Conservation (phyloP, 2,113 vertebrate genomes). For the Gnathonemus echidnorhynchus region DNA sequence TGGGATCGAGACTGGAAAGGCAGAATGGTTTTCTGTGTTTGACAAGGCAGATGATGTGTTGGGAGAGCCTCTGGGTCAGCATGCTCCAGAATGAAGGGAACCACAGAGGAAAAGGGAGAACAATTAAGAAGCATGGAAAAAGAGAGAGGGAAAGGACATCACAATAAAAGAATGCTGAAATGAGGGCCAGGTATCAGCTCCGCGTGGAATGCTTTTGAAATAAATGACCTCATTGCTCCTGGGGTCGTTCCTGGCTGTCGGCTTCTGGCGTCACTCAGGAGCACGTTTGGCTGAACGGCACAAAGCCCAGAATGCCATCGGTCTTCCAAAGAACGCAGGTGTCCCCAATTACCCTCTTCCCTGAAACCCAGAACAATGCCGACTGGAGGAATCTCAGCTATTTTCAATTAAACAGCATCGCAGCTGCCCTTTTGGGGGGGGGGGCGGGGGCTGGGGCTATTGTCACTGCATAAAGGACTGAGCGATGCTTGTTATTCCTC, state of each 20-base stretch:
- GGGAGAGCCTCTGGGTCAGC: background rate
- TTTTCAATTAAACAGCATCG: constrained; percentile 40
- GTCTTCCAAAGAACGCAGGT: constrained; percentile 29
- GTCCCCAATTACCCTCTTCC: constrained; percentile 23
- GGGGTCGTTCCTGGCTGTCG: background rate
- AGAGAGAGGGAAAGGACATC: background rate
- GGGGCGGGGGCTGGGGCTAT: background rate
- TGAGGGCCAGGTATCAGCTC: background rate
- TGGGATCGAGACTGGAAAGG: background rate
- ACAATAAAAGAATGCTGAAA: background rate
- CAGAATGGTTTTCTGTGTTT: background rate
- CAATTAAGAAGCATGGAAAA: background rate
- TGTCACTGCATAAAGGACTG: constrained; percentile 28
- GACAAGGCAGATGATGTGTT: background rate
- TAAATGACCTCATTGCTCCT: background rate
- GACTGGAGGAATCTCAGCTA: constrained; percentile 23
- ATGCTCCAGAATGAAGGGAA: background rate
- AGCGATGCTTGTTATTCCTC: constrained; percentile 22
- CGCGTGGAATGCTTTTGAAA: background rate
- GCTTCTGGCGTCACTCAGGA: background rate
- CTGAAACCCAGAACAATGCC: constrained; percentile 22
- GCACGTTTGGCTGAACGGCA: background rate
- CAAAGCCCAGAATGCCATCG: background rate
- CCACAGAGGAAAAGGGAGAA: background rate
- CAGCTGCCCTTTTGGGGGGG: constrained; percentile 15